Base-by-base conservation (phyloP, 2,113 vertebrate genomes). In the Cricetomys ansorgei region DNA sequence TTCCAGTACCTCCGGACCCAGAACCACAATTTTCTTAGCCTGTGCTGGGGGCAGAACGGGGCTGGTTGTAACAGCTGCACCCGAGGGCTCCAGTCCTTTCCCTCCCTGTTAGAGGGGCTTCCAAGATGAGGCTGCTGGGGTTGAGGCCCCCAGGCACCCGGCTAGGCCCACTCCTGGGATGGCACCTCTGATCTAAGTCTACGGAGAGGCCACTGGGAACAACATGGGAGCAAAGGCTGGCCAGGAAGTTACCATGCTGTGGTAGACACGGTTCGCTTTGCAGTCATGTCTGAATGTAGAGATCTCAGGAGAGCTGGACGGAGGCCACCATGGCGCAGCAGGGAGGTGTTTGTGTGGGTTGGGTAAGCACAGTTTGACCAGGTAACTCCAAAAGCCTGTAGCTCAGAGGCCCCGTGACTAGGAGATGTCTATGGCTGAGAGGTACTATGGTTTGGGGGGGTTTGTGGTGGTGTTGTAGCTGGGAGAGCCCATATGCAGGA, bases 1-100 rank as follows among this genome's bases (percentile, higher is more conserved):
- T n/a, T 98, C 97, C 91, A 98, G 97, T 87, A 98, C 89, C 79
- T 98, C 98, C 0, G 98, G 98, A 94, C 98, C 98, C 94, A 97
- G 80, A 53, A 98, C 97, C 90, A 92, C 96, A 3, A 98, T 98
- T 91, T 97, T 98, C 16, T 91, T 97, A 59, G 98, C 97, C 34
- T 96, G 98, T 94, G 96, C 99, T 99, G 98, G 92, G 96, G 27
- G 95, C 37, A 79, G 90, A 81, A 64, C 7, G 17, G 7, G 1
- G 62, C 1, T 0, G 73, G 13, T 4, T 4, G 17, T 50, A 25
- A 62, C 0, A 0, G 57, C 3, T 7, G 13, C 43, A 23, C 40
- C 57, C 10, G 16, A 21, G 48, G 19, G 10, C 43, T 40, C 8
- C 0, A 25, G 62, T 5, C 17, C 73, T 45, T 34, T 9, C 86